Conservation (phyloP, 2,888 invertebrate species). For the Drosophila villosipedis region DNA sequence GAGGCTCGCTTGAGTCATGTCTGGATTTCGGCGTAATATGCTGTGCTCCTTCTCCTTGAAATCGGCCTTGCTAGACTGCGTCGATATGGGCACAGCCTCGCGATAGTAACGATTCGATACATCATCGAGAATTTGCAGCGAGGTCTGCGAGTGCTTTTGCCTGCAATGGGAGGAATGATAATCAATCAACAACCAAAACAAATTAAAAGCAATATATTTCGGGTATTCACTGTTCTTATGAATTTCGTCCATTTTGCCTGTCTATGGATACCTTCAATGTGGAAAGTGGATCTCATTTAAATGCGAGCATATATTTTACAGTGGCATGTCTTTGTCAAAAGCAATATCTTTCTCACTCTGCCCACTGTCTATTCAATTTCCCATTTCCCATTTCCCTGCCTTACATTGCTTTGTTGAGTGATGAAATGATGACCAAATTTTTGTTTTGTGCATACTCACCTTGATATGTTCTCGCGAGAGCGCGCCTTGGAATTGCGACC, state of each 20-base stretch:
- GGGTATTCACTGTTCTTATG: neutral
- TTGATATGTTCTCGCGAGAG: slow-evolving; percentile 85
- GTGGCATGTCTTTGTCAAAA: too few relatives aligned
- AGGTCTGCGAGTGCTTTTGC: slow-evolving; percentile 84
- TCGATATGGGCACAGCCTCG: slow-evolving; percentile 82
- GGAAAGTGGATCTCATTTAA: neutral
- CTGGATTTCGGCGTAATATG: slow-evolving; percentile 83
- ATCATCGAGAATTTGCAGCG: slow-evolving; percentile 85
- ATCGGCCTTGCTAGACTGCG: slow-evolving; percentile 80
- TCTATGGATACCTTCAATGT: neutral
- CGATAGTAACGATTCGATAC: slow-evolving; percentile 84
- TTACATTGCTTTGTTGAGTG: neutral
- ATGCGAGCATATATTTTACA: neutral
- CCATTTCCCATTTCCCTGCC: neutral
- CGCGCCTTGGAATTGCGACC: slow-evolving; percentile 85
- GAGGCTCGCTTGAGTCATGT: slow-evolving; percentile 84
- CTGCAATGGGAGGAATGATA: slow-evolving; percentile 52
- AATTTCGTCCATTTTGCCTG: neutral
- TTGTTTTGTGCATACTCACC: slow-evolving; percentile 43
- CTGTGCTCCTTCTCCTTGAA: slow-evolving; percentile 84
- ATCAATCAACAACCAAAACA: neutral
- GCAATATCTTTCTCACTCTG: too few relatives aligned
- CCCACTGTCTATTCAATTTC: neutral
- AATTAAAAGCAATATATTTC: neutral
- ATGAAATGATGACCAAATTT: neutral